These are phyloP conservation scores for Actinemys pallida DNA, from an alignment of 2,113 vertebrate genomes.

Conservation along the genomic window DNA sequence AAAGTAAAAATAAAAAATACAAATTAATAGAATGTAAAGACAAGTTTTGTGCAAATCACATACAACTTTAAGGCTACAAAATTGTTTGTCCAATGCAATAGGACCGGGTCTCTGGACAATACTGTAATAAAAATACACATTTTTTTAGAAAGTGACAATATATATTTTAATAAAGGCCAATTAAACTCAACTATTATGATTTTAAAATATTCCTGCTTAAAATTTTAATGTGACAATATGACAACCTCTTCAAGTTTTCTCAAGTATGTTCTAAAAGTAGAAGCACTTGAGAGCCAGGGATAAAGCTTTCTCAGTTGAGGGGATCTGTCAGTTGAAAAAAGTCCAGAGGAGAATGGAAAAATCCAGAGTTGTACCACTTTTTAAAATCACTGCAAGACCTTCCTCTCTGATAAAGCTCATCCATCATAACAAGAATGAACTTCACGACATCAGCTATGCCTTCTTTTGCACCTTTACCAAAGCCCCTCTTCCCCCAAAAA, in stretches of 20 bases:
- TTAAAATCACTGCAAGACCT: not conserved
- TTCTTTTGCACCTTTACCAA: not conserved
- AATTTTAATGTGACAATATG: not conserved
- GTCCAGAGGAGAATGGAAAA: not conserved
- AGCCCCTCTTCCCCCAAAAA: rapidly evolving
- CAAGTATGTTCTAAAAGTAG: not conserved
- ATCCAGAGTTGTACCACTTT: not conserved
- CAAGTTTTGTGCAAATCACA: not conserved
- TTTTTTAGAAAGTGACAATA: not conserved
- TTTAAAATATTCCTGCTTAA: not conserved
- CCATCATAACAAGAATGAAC: not conserved
- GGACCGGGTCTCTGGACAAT: not conserved
- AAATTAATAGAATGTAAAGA: not conserved
- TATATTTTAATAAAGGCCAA: not conserved
- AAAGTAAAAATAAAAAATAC: not conserved
- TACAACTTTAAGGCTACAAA: not conserved
- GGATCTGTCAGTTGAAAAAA: not conserved
- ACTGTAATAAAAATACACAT: not conserved
- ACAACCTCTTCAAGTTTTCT: not conserved
- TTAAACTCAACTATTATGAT: not conserved
- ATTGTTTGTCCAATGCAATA: not conserved
- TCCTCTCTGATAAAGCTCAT: not conserved
- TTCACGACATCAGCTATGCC: not conserved
- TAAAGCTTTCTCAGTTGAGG: not conserved
- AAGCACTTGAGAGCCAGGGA: not conserved